Evolutionary conservation across 2,888 invertebrate genomes (phyloP).

Genomic region (Bugula neritina): DNA sequence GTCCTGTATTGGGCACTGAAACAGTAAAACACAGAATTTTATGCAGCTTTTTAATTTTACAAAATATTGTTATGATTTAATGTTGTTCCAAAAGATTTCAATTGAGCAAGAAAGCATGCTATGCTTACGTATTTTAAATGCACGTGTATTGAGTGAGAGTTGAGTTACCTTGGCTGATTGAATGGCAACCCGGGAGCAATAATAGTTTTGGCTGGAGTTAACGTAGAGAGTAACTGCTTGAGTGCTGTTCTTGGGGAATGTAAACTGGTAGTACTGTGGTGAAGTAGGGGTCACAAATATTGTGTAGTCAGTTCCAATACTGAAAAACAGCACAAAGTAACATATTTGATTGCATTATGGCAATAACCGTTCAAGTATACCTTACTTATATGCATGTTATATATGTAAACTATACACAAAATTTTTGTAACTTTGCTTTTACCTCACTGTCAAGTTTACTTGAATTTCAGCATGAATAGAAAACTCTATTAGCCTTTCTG

Average conservation of each 20-base stretch:
- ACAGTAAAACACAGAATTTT: too few relatives aligned
- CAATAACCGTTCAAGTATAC: too few relatives aligned
- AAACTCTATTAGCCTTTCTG: slow-evolving; percentile 59
- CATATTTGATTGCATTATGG: too few relatives aligned
- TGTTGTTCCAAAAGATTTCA: too few relatives aligned
- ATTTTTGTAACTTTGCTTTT: neutral
- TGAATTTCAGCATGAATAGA: slow-evolving; percentile 50
- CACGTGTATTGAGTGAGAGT: too few relatives aligned
- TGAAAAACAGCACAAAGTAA: neutral
- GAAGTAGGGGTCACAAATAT: slow-evolving; percentile 6
- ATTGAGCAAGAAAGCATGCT: too few relatives aligned
- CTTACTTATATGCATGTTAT: too few relatives aligned
- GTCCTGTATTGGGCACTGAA: slow-evolving; percentile 14
- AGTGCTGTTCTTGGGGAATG: neutral
- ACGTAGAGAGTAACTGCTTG: neutral
- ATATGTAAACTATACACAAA: too few relatives aligned
- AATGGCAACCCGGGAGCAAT: neutral
- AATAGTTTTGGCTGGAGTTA: neutral
- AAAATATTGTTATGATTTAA: too few relatives aligned
- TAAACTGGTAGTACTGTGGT: neutral
- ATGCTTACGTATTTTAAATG: too few relatives aligned
- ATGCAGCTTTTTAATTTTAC: too few relatives aligned
- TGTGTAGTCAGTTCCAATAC: slow-evolving; percentile 2
- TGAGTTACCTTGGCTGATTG: slow-evolving; percentile 6
- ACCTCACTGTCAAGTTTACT: slow-evolving; percentile 7